Conservation (phyloP, 2,113 vertebrate genomes). For the Ameiurus melas region DNA sequence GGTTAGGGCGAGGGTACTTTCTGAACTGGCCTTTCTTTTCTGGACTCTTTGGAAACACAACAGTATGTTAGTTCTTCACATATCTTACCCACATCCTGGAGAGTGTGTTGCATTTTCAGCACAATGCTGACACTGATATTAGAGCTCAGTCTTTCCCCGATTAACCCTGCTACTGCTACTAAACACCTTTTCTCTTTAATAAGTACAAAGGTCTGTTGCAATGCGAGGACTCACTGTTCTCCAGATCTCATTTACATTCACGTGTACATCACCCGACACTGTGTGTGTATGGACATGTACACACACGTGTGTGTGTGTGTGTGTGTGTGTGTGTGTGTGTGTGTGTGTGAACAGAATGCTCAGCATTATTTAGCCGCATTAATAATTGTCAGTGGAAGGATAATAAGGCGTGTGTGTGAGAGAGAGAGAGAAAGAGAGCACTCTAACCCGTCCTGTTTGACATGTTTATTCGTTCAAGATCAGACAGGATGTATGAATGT, state of each 20-base stretch:
- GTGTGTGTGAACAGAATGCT: too few species aligned
- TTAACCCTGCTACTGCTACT: background rate
- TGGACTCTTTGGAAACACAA: background rate
- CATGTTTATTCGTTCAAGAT: background rate
- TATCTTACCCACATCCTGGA: constrained; percentile 16
- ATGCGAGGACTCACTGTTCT: background rate
- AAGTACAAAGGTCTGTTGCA: background rate
- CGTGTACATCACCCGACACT: background rate
- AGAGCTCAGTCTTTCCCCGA: background rate
- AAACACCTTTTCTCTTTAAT: background rate
- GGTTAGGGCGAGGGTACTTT: background rate
- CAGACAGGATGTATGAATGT: background rate
- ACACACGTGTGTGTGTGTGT: too few species aligned
- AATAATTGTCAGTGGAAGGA: background rate
- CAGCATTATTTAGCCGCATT: background rate
- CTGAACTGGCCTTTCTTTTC: background rate
- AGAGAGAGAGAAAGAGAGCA: background rate
- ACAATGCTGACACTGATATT: background rate
- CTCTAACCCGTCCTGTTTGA: background rate
- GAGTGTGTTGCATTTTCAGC: background rate
- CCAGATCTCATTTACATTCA: background rate
- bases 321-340: too few species aligned
- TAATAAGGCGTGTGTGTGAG: background rate
- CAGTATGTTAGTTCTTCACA: background rate
- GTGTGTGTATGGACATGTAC: background rate